These are phyloP conservation scores for Mimas tiliae DNA, from an alignment of 2,888 invertebrate species.

Conservation along the genomic window DNA sequence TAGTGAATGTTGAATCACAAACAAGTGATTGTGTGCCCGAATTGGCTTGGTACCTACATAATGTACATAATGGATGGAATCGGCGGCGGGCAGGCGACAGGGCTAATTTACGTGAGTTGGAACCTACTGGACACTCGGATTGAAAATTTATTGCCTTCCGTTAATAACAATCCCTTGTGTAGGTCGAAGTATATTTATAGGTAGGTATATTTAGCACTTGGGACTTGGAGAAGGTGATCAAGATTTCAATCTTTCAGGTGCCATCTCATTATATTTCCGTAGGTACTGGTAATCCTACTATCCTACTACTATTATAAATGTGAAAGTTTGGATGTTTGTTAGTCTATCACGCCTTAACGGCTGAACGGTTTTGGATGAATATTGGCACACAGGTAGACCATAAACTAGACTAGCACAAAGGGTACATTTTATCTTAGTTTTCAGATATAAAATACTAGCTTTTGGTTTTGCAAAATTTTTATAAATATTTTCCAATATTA, in stretches of 20 bases:
- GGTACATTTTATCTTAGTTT: no score
- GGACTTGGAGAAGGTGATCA: background rate
- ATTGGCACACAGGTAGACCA: no score
- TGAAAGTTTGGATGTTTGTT: no score
- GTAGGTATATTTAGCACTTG: slow-evolving; percentile 40
- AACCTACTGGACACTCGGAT: slow-evolving; percentile 52
- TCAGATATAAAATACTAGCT: no score
- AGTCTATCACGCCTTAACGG: no score
- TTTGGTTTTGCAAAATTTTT: no score
- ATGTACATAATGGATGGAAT: slow-evolving; percentile 72
- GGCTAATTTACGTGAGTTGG: slow-evolving; percentile 63
- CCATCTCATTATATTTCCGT: background rate
- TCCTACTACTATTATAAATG: no score
- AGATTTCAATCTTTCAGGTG: background rate
- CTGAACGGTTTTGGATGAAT: no score
- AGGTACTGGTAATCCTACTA: background rate
- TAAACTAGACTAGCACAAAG: no score
- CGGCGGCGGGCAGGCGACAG: slow-evolving; percentile 53
- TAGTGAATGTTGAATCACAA: slow-evolving; percentile 44
- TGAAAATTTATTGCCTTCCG: slow-evolving; percentile 65
- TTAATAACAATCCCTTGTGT: slow-evolving; percentile 53
- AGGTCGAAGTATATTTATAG: slow-evolving; percentile 50
- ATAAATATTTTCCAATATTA: no score
- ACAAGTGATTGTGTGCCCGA: slow-evolving; percentile 53
- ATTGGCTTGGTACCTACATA: slow-evolving; percentile 64